A percentile compares a stretch with the other conserved stretches of the same genome.
phyloP scores from a whole-genome alignment of 35 echinoderm and acorn worm genomes.

The Apostichopus japonicus region DNA sequence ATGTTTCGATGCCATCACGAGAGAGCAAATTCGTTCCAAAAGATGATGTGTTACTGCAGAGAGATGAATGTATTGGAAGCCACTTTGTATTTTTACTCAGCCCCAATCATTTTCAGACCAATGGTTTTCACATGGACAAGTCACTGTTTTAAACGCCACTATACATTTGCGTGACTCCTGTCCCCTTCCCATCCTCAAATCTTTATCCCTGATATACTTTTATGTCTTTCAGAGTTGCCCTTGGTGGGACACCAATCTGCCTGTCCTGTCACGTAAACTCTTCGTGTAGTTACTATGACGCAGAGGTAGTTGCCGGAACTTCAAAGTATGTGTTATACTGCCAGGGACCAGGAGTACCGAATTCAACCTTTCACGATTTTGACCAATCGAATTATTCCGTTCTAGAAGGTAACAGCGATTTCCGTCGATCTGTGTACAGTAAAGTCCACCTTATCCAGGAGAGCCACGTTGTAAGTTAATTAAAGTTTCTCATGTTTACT shows the following conservation, averaged over 20 bases:
- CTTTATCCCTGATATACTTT: too few relatives aligned
- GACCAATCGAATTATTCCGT: constrained; percentile 13
- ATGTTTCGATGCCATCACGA: too few relatives aligned
- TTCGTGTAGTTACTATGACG: constrained; percentile 55
- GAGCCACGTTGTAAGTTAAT: constrained; percentile 35
- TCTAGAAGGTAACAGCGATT: constrained; percentile 65
- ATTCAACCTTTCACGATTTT: constrained; percentile 62
- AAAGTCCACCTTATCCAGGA: constrained; percentile 62
- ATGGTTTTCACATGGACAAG: too few relatives aligned
- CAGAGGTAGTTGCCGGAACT: constrained; percentile 41
- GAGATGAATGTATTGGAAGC: too few relatives aligned
- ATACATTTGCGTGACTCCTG: too few relatives aligned
- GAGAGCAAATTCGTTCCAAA: too few relatives aligned
- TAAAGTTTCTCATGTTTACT: background rate
- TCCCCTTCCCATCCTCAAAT: too few relatives aligned
- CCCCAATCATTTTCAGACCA: too few relatives aligned
- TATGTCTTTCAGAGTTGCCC: background rate
- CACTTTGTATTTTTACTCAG: too few relatives aligned
- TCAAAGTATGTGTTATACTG: constrained; percentile 77
- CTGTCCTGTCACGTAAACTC: constrained; percentile 56
- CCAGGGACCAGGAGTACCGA: constrained; percentile 68
- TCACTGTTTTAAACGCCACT: too few relatives aligned
- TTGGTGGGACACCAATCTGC: background rate
- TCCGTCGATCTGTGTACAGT: constrained; percentile 42
- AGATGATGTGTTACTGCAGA: too few relatives aligned